A percentile compares a stretch with the other conserved stretches of the same genome.
phyloP scores from a whole-genome alignment of 2,888 invertebrate species.

The Xestia ashworthii region DNA sequence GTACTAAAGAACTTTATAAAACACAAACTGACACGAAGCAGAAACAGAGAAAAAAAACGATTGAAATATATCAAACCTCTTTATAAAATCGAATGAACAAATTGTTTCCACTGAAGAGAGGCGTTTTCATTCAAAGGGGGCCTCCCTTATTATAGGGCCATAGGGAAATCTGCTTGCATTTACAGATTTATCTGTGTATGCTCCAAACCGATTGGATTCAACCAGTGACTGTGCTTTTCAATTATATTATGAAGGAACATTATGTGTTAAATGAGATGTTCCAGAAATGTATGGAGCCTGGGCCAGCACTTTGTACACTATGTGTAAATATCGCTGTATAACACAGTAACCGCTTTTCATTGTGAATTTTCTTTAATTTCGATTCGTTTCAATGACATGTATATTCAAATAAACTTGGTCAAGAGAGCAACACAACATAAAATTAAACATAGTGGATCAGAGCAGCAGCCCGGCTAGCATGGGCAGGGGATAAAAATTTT shows the following conservation, averaged over 20 bases:
- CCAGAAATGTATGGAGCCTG: no score
- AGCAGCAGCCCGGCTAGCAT: no score
- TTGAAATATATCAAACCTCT: conserved; percentile 36
- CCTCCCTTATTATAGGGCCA: conserved; percentile 62
- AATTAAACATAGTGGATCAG: no score
- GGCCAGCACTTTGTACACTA: no score
- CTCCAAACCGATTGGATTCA: conserved; percentile 44
- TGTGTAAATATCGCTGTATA: no score
- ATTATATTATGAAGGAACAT: conserved; percentile 1
- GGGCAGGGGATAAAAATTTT: no score
- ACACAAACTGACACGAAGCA: neutral
- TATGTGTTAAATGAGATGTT: neutral
- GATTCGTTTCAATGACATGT: no score
- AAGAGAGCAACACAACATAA: no score
- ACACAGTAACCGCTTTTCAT: no score
- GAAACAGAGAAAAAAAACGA: conserved; percentile 7
- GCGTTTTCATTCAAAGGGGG: conserved; percentile 58
- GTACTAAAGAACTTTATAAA: neutral
- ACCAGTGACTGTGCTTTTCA: conserved; percentile 32
- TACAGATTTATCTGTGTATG: conserved; percentile 65
- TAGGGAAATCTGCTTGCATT: conserved; percentile 75
- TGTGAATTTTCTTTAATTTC: no score
- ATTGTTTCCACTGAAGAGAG: conserved; percentile 51
- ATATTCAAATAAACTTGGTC: no score
- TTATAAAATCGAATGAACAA: conserved; percentile 50